A percentile compares a stretch with the other conserved stretches of the same genome.
Conservation (phyloP, 2,113 vertebrate genomes). For the Semnornis frantzii region DNA sequence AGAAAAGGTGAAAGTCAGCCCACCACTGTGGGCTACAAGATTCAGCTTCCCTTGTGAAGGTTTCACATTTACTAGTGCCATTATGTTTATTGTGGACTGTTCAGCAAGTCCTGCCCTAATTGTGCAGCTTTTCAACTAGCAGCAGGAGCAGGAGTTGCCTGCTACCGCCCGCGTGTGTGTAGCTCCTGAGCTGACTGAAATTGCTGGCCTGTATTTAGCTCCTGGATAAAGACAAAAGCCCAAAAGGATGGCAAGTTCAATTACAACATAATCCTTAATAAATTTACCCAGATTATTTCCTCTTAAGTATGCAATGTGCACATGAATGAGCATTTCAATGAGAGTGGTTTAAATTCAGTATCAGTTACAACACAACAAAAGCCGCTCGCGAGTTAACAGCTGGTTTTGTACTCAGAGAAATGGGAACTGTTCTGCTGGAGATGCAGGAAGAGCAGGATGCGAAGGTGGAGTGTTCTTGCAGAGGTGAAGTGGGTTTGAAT, state of each 20-base stretch:
- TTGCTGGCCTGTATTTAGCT: background rate
- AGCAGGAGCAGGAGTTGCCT: background rate
- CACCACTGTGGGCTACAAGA: background rate
- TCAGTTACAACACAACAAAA: background rate
- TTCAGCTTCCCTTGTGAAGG: background rate
- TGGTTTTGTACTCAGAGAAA: background rate
- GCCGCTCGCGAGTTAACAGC: background rate
- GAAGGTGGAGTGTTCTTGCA: background rate
- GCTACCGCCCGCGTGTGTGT: background rate
- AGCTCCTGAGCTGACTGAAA: background rate
- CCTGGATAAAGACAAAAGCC: background rate
- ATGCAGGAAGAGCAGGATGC: background rate
- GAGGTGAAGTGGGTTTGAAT: background rate
- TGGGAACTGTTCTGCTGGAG: background rate
- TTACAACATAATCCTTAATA: slow-evolving; percentile 27
- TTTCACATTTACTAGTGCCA: background rate
- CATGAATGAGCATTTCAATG: background rate
- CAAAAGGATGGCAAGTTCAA: background rate
- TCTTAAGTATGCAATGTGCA: background rate
- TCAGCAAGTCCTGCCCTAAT: background rate
- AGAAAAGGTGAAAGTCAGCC: background rate
- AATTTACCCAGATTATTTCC: background rate
- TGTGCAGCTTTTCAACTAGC: slow-evolving; percentile 8
- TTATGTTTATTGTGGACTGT: slow-evolving; percentile 2
- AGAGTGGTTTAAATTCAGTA: background rate